These are phyloP conservation scores for Thaleichthys pacificus DNA, from an alignment of 2,797 vertebrate genomes.

Conservation along the genomic window DNA sequence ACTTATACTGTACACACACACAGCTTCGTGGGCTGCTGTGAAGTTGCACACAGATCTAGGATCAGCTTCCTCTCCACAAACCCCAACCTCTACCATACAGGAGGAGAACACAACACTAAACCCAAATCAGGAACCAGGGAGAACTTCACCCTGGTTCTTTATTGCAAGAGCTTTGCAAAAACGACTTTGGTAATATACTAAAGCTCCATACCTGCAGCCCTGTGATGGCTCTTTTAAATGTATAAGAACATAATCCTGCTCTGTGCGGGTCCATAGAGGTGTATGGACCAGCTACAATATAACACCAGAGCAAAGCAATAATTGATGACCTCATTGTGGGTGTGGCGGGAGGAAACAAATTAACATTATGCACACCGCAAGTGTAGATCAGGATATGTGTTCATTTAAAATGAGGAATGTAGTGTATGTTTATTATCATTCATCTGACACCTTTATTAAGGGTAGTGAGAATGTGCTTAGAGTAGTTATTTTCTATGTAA, in stretches of 20 bases:
- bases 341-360: background rate
- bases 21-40: background rate
- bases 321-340: background rate
- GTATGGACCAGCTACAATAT: background rate
- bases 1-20: background rate
- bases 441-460: too few relatives aligned
- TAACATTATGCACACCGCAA: too few relatives aligned
- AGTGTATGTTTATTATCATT: too few relatives aligned
- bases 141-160: background rate
- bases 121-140: background rate
- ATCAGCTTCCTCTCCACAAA: background rate
- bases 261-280: background rate
- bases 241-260: background rate
- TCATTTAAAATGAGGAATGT: too few relatives aligned
- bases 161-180: background rate
- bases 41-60: background rate
- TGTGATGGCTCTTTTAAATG: background rate
- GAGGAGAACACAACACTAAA: background rate
- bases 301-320: background rate
- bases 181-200: background rate
- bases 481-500: too few relatives aligned
- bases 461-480: too few relatives aligned
- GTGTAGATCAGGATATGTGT: too few relatives aligned
- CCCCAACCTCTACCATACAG: too few relatives aligned
- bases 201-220: background rate